Evolutionary conservation across 2,888 invertebrate genomes (phyloP).

Genomic region (Leucophora obtusa): DNA sequence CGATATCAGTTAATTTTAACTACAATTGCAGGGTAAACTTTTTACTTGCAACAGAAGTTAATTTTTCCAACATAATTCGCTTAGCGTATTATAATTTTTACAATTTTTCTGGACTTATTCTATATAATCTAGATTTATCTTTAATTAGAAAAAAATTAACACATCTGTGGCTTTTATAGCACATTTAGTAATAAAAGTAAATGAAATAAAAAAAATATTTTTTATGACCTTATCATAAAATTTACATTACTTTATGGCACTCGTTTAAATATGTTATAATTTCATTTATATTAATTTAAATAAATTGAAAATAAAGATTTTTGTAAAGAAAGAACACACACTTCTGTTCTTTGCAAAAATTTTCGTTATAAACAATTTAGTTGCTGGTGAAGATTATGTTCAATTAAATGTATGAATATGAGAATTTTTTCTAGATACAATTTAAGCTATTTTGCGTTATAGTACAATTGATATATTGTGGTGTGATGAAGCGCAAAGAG

Average conservation of each 20-base stretch:
- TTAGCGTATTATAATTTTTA: too few relatives aligned
- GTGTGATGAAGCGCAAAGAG: constrained; percentile 3
- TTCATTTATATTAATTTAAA: constrained; percentile 60
- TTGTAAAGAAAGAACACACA: background rate
- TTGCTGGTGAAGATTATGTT: background rate
- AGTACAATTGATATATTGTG: background rate
- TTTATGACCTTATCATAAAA: constrained; percentile 1
- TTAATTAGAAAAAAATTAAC: background rate
- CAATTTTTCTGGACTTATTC: background rate
- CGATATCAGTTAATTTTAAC: too few relatives aligned
- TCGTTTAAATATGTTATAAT: background rate
- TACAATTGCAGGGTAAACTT: too few relatives aligned
- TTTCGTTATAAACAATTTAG: background rate
- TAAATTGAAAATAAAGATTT: constrained; percentile 54
- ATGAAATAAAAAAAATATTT: background rate
- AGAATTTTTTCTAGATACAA: background rate
- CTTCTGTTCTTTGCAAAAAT: background rate
- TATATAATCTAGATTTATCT: background rate
- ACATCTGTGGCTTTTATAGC: background rate
- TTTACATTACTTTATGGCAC: background rate
- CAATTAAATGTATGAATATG: background rate
- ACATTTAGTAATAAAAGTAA: background rate
- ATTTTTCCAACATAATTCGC: too few relatives aligned
- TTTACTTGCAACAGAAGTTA: too few relatives aligned
- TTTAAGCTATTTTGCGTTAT: constrained; percentile 11